phyloP scores from a whole-genome alignment of 2,888 invertebrate species.

The Xestia c-nigrum region DNA sequence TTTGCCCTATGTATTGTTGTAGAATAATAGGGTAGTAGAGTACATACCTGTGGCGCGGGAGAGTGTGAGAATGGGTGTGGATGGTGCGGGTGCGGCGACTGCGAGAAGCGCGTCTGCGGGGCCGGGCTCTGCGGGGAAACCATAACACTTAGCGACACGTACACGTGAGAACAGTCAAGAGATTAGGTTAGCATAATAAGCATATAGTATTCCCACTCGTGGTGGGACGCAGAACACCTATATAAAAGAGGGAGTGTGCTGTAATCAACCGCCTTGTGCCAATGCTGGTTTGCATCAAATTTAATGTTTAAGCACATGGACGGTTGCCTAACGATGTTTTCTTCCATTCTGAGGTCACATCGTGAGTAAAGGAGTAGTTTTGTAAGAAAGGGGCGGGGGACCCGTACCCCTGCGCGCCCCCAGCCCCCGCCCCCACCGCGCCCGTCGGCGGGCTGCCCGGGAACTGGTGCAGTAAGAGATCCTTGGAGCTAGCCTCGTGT shows the following conservation, averaged over 20 bases:
- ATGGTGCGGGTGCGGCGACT: slow-evolving; percentile 74
- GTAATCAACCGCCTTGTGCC: not conserved
- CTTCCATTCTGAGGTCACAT: too few relatives aligned
- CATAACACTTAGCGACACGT: not conserved
- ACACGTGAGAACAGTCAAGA: not conserved
- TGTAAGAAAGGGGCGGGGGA: too few relatives aligned
- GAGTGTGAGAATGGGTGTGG: slow-evolving; percentile 80
- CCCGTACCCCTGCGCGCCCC: too few relatives aligned
- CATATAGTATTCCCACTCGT: not conserved
- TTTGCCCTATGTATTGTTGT: too few relatives aligned
- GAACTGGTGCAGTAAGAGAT: too few relatives aligned
- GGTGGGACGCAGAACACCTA: not conserved
- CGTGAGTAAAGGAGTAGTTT: too few relatives aligned
- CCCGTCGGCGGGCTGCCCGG: too few relatives aligned
- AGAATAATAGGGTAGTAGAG: not conserved
- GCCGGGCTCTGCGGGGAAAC: slow-evolving; percentile 69
- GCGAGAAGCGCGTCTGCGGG: slow-evolving; percentile 73
- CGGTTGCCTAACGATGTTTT: not conserved
- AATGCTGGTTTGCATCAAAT: not conserved
- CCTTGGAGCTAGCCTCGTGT: too few relatives aligned
- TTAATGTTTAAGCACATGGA: not conserved
- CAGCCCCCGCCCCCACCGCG: too few relatives aligned
- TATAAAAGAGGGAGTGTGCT: not conserved
- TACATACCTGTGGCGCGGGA: slow-evolving; percentile 74
- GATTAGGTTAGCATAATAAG: not conserved